Evolutionary conservation across 2,888 invertebrate genomes (phyloP).

Genomic region (Willowsia nigromaculata): DNA sequence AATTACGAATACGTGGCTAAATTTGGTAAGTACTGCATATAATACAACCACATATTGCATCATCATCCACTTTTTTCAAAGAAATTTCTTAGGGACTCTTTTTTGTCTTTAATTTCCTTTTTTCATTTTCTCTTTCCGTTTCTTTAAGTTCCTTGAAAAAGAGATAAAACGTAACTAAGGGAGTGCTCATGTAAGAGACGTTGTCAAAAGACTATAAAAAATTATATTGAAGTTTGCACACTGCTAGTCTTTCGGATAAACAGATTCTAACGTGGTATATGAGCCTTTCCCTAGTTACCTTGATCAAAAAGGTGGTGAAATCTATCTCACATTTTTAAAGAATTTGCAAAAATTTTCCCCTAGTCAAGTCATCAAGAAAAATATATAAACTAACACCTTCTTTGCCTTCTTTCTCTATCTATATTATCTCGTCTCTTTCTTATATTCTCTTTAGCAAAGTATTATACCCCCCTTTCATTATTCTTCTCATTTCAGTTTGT

Average conservation of each 20-base stretch:
- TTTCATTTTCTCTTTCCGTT: background rate
- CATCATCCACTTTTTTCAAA: background rate
- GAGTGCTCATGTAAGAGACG: background rate
- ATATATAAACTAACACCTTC: background rate
- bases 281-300: background rate
- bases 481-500: background rate
- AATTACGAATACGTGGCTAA: constrained; percentile 84
- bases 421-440: background rate
- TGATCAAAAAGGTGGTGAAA: constrained; percentile 76
- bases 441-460: background rate
- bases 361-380: constrained; percentile 1
- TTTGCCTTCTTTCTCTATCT: constrained; percentile 6
- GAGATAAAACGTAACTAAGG: background rate
- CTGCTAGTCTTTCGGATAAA: too few relatives aligned
- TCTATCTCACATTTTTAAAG: constrained; percentile 57
- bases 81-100: background rate
- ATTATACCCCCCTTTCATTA: background rate
- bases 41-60: background rate
- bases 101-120: background rate
- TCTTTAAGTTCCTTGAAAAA: background rate
- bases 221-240: too few relatives aligned
- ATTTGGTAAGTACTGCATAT: constrained; percentile 82
- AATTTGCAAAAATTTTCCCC: background rate
- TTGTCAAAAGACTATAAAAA: too few relatives aligned
- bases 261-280: background rate